These are phyloP conservation scores for Sinosuthora webbiana DNA, from an alignment of 2,113 vertebrate species.

Conservation along the genomic window DNA sequence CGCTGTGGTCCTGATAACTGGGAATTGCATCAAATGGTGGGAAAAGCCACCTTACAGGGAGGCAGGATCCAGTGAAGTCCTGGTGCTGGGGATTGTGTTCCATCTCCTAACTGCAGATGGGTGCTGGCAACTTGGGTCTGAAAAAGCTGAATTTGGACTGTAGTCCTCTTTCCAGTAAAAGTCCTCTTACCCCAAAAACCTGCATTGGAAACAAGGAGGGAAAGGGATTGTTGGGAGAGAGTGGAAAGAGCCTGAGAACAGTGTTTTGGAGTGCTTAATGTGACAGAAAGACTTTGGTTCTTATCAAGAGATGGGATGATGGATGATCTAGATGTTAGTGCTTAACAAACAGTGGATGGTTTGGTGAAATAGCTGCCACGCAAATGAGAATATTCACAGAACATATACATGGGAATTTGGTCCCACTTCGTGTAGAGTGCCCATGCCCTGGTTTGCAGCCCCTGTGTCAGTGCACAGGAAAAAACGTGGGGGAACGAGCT, in stretches of 20 bases:
- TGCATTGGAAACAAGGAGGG: not conserved
- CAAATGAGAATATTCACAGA: not conserved
- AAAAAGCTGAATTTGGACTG: not conserved
- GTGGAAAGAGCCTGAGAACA: not conserved
- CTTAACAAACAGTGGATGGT: not conserved
- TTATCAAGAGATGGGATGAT: not conserved
- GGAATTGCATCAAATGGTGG: not conserved
- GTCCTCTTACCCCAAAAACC: not conserved
- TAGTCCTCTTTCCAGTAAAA: not conserved
- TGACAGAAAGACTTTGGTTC: not conserved
- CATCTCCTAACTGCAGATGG: not conserved
- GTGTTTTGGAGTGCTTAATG: not conserved
- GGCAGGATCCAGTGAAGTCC: not conserved
- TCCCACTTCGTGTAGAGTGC: not conserved
- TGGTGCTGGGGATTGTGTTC: not conserved
- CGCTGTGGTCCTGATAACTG: not conserved
- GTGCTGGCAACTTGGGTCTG: not conserved
- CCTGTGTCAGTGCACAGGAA: fast-evolving
- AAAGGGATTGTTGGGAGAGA: not conserved
- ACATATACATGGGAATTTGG: not conserved
- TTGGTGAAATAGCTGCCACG: not conserved
- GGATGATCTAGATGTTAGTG: not conserved
- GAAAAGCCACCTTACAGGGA: fast-evolving
- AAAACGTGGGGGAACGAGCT: fast-evolving
- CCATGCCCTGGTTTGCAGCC: not conserved